A percentile compares a stretch with the other conserved stretches of the same genome.
These are phyloP conservation scores for Menura novaehollandiae DNA, from an alignment of 2,113 vertebrate species.

Conservation along the genomic window DNA sequence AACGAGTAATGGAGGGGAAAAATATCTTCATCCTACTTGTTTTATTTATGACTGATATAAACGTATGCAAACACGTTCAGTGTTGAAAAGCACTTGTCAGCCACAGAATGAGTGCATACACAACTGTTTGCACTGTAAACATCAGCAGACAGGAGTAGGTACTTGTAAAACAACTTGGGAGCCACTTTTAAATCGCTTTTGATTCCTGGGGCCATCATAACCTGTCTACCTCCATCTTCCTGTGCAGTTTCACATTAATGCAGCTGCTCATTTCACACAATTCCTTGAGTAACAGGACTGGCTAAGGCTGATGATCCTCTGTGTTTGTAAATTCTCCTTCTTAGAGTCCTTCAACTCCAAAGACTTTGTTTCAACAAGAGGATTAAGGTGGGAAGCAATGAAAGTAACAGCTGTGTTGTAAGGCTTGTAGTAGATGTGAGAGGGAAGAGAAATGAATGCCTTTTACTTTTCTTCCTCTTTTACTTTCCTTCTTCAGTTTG, in stretches of 20 bases:
- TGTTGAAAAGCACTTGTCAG: neutral
- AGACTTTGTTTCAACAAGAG: neutral
- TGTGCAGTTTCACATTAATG: neutral
- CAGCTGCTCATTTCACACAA: neutral
- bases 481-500: neutral
- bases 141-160: neutral
- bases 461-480: neutral
- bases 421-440: neutral
- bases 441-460: neutral
- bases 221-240: neutral
- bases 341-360: neutral
- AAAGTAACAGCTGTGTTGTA: neutral
- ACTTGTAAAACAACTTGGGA: neutral
- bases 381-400: neutral
- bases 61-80: neutral
- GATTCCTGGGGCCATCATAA: neutral
- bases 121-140: neutral
- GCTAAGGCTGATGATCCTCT: neutral
- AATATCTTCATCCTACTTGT: neutral
- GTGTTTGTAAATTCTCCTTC: neutral
- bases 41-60: neutral
- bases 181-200: neutral
- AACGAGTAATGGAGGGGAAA: neutral
- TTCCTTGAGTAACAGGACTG: neutral
- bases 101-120: neutral